Evolutionary conservation across 2,888 invertebrate genomes (phyloP).

Genomic region (Lottia scabra): DNA sequence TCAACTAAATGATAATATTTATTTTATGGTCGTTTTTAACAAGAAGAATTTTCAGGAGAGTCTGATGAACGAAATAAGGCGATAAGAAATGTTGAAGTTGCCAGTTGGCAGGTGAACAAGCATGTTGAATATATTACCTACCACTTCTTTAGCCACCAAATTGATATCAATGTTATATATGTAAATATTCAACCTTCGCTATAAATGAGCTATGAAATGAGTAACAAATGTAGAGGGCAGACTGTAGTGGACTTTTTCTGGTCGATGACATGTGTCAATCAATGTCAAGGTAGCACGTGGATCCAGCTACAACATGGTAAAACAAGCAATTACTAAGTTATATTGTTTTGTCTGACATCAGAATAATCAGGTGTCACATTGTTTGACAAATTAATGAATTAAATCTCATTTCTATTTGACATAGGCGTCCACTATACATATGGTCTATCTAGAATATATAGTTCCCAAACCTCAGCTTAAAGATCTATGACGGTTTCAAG

Average conservation of each 20-base stretch:
- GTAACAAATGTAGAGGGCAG: neutral
- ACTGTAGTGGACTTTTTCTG: neutral
- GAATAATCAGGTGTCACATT: neutral
- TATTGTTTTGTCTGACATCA: neutral
- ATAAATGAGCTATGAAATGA: neutral
- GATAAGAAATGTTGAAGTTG: neutral
- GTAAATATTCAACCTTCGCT: neutral
- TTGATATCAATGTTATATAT: too few relatives aligned
- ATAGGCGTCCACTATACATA: neutral
- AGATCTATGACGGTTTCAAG: too few relatives aligned
- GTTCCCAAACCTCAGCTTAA: too few relatives aligned
- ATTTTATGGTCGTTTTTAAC: slow-evolving; percentile 1
- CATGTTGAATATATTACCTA: neutral
- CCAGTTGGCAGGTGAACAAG: neutral
- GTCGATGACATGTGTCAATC: neutral
- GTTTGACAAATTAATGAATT: slow-evolving; percentile 2
- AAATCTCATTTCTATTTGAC: neutral
- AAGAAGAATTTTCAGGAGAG: too few relatives aligned
- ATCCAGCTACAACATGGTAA: neutral
- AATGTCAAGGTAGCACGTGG: neutral
- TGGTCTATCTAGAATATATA: too few relatives aligned
- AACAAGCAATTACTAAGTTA: neutral
- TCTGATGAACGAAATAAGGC: too few relatives aligned
- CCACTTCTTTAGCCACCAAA: too few relatives aligned
- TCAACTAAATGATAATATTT: neutral